Evolutionary conservation across 1,140 invertebrate genomes (phyloP).

Genomic region (Trichonephila clavata): DNA sequence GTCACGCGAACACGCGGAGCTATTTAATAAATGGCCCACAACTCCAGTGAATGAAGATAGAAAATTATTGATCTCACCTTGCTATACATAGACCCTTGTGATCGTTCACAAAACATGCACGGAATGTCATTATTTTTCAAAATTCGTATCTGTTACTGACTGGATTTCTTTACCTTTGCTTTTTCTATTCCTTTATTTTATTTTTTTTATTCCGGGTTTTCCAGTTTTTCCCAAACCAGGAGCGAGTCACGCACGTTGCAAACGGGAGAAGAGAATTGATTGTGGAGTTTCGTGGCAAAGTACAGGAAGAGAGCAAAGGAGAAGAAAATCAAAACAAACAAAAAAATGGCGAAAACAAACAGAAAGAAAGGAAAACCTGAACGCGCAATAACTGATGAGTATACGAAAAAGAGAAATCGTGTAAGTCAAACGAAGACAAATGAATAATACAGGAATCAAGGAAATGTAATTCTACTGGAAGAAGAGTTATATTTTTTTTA

Average conservation of each 20-base stretch:
- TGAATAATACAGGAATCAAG: conserved; percentile 25
- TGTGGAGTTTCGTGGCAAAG: conserved; percentile 18
- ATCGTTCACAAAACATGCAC: conserved; percentile 41
- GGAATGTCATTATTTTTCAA: conserved; percentile 56
- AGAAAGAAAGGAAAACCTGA: neutral
- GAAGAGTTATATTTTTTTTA: neutral
- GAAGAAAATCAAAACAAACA: neutral
- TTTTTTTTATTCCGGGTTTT: neutral
- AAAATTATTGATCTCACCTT: neutral
- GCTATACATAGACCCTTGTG: neutral
- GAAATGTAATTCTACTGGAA: conserved; percentile 12
- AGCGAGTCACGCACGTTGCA: conserved; percentile 43
- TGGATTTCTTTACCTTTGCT: conserved; percentile 1
- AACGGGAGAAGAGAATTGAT: conserved; percentile 44
- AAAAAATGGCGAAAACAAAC: neutral
- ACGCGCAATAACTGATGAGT: conserved; percentile 24
- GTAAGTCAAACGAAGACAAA: conserved; percentile 40
- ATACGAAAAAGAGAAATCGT: conserved; percentile 15
- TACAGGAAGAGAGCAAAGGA: neutral
- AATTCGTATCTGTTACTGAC: conserved; percentile 60
- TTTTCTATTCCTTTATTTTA: neutral
- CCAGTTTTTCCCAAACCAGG: neutral
- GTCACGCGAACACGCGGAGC: neutral
- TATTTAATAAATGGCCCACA: neutral
- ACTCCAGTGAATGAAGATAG: neutral